These are phyloP conservation scores for Leuctra nigra DNA, from an alignment of 2,888 invertebrate genomes.

Conservation along the genomic window DNA sequence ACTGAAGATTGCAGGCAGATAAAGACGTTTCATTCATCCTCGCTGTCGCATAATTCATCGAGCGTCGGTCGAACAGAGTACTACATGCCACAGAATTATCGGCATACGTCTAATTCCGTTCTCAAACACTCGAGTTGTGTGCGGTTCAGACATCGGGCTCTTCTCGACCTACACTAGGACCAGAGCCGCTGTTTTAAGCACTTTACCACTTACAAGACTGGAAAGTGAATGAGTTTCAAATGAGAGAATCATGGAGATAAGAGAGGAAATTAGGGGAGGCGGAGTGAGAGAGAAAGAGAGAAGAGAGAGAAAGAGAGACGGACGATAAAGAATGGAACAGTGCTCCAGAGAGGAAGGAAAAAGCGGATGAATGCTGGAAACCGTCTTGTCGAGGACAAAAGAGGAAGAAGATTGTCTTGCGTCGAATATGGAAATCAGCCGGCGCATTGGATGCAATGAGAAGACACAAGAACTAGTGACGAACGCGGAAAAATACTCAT, in stretches of 20 bases:
- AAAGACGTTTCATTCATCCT: slow-evolving; percentile 1
- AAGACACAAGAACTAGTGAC: slow-evolving; percentile 10
- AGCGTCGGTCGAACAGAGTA: neutral
- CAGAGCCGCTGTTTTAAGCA: slow-evolving; percentile 8
- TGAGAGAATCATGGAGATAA: slow-evolving; percentile 12
- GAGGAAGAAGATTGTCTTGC: slow-evolving; percentile 8
- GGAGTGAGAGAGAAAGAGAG: too few species aligned
- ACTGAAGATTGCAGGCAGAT: neutral
- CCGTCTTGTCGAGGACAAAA: slow-evolving; percentile 1
- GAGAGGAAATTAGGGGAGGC: slow-evolving; percentile 14
- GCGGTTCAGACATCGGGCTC: too few species aligned
- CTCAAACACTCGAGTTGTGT: neutral
- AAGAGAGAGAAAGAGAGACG: neutral
- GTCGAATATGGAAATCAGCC: slow-evolving; percentile 13
- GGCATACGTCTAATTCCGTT: neutral
- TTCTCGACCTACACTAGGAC: too few species aligned
- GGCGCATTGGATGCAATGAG: slow-evolving; percentile 5
- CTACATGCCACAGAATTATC: neutral
- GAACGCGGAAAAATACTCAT: slow-evolving; percentile 8
- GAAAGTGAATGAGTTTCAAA: slow-evolving; percentile 13
- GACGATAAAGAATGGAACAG: slow-evolving; percentile 1
- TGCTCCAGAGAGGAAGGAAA: neutral
- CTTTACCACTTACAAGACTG: slow-evolving; percentile 7
- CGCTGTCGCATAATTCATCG: slow-evolving; percentile 5
- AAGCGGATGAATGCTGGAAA: neutral